phyloP scores from a whole-genome alignment of 2,113 vertebrate species.

The Pygoscelis antarcticus region DNA sequence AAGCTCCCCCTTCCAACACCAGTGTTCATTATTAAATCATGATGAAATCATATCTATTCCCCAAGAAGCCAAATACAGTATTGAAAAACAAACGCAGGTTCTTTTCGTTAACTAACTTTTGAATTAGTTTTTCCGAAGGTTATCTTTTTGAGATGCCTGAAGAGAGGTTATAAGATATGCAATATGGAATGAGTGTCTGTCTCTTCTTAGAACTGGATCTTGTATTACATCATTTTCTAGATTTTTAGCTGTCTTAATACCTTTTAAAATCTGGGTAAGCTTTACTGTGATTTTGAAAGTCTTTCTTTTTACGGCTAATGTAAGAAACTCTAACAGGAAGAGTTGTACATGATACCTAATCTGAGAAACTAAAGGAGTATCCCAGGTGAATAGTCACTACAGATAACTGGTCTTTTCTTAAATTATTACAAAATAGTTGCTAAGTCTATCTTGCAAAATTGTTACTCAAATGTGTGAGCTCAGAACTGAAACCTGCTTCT shows the following conservation, averaged over 20 bases:
- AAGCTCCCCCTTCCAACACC: background rate
- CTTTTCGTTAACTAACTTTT: background rate
- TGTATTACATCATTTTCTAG: background rate
- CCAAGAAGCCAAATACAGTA: background rate
- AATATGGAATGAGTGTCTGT: fast-evolving
- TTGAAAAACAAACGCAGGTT: background rate
- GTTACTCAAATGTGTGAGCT: background rate
- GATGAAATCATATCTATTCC: background rate
- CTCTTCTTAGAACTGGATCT: background rate
- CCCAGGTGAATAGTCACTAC: background rate
- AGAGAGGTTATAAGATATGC: background rate
- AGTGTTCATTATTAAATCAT: background rate
- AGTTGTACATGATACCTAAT: background rate
- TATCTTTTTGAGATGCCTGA: background rate
- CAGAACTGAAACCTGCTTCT: background rate
- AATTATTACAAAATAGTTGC: background rate
- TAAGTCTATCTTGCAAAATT: background rate
- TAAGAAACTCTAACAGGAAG: background rate
- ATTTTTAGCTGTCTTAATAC: background rate
- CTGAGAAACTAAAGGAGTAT: background rate
- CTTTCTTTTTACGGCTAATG: background rate
- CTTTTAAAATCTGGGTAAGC: background rate
- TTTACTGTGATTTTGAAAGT: background rate
- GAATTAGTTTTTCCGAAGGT: background rate
- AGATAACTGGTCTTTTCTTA: background rate